Evolutionary conservation across 2,797 vertebrate genomes (phyloP), one percentile per base, ranked within the genome.

Genomic region (Mormyrus hasselquistii): DNA sequence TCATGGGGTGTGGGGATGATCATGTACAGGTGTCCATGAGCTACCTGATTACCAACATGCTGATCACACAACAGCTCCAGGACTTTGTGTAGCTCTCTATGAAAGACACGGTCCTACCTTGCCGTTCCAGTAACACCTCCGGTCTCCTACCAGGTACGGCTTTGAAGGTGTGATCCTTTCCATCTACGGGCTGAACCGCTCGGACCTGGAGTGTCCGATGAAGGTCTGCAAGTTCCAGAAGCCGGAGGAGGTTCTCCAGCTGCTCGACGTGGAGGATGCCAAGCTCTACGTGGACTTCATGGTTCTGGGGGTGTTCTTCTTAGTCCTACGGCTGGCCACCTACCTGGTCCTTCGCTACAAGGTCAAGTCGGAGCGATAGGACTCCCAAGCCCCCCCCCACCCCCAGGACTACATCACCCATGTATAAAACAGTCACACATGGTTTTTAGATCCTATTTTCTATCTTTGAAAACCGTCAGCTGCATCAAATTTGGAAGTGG

Each of bases 251-350:
- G 97, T 99, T 89, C 94, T 99, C 89, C 97, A 96, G 92, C 96
- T 98, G 12, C 94, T 99, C 92, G 97, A 99, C 0, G 98, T 99
- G 92, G 97, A 99, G 93, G 97, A 98, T 0, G 97, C 98, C 44
- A 98, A 99, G 93, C 97, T 99, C 88, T 99, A 99, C 6, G 94
- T 99, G 93, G 99, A 99, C 95, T 99, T 99, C 94, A 96, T 99
- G 87, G 97, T 98, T 90, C 94, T 99, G 91, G 99, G 97, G 9
- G 95, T 96, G 91, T 99, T 99, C 94, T 99, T 99, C 16, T 0
- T 99, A 90, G 83, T 97, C 90, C 95, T 99, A 91, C 95, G 99
- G 92, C 95, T 99, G 47, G 94, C 98, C 92, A 99, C 98, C 0
- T 99, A 99, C 94, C 94, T 99, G 90, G 98, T 98, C 34, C 96